A percentile compares a stretch with the other conserved stretches of the same genome.
These are phyloP conservation scores for Anthopleura sola DNA, from an alignment of 64 coral and sea anemone genomes.

Conservation along the genomic window DNA sequence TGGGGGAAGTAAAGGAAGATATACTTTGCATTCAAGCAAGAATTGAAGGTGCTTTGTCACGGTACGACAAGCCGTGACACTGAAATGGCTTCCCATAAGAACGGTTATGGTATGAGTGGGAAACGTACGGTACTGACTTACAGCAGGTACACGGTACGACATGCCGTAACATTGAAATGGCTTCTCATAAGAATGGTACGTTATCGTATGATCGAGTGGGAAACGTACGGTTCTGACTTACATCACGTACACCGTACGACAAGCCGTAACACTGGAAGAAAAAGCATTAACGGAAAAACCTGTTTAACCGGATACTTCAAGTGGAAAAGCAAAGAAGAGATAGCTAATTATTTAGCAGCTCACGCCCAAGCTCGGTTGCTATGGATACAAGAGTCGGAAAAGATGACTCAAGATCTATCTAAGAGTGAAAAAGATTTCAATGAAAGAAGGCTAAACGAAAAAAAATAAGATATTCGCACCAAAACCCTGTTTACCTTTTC, in stretches of 20 bases:
- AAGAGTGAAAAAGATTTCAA: neutral
- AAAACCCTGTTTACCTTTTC: neutral
- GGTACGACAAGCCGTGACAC: too few relatives aligned
- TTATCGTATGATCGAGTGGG: too few relatives aligned
- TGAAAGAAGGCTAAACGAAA: neutral
- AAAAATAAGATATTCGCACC: neutral
- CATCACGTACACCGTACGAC: too few relatives aligned
- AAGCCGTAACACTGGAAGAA: neutral
- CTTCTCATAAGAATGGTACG: too few relatives aligned
- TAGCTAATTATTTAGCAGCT: neutral
- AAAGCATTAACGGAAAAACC: neutral
- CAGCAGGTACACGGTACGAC: too few relatives aligned
- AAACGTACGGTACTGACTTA: too few relatives aligned
- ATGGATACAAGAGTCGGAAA: neutral
- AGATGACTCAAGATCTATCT: neutral
- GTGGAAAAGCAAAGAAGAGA: constrained; percentile 15
- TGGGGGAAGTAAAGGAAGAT: neutral
- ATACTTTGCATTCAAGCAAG: neutral
- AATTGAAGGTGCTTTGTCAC: neutral
- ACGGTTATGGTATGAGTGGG: too few relatives aligned
- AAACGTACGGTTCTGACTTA: too few relatives aligned
- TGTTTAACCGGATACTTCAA: neutral
- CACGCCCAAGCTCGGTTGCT: constrained; percentile 4
- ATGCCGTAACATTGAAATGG: too few relatives aligned
- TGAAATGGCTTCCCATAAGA: too few relatives aligned